A percentile compares a stretch with the other conserved stretches of the same genome.
These are phyloP conservation scores for Ceyx cyanopectus DNA, from an alignment of 2,113 vertebrate species.

Conservation along the genomic window DNA sequence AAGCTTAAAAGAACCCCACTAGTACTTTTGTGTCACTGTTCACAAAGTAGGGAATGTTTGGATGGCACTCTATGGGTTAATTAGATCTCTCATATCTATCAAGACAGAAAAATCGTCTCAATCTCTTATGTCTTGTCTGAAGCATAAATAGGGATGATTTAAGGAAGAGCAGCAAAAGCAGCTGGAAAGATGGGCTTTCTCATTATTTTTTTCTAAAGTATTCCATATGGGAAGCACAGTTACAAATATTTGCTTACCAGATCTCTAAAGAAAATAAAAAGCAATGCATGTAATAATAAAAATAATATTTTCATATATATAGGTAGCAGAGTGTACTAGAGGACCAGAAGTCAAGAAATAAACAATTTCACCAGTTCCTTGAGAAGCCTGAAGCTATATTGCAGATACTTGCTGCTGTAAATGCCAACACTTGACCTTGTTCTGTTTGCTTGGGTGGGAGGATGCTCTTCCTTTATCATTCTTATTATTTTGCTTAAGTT, in stretches of 20 bases:
- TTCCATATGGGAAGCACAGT: background rate
- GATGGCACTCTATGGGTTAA: accelerated
- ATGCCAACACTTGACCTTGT: background rate
- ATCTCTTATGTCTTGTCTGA: background rate
- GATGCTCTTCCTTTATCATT: background rate
- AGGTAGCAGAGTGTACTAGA: background rate
- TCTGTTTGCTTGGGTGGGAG: background rate
- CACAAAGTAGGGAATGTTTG: background rate
- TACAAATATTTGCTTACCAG: background rate
- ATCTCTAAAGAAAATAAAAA: background rate
- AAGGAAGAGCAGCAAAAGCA: background rate
- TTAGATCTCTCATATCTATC: background rate
- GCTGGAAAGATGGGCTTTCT: background rate
- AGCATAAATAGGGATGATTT: background rate
- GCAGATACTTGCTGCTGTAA: background rate
- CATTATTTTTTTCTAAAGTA: background rate
- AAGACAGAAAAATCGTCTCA: background rate
- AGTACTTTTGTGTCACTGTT: background rate
- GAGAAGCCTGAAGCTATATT: background rate
- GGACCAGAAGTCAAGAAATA: background rate
- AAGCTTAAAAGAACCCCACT: background rate
- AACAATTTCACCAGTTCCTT: background rate
- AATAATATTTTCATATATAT: background rate
- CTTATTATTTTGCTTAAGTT: background rate
- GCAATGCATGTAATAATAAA: background rate